Evolutionary conservation across 2,888 invertebrate genomes (phyloP).

Genomic region (Cataglyphis livida): DNA sequence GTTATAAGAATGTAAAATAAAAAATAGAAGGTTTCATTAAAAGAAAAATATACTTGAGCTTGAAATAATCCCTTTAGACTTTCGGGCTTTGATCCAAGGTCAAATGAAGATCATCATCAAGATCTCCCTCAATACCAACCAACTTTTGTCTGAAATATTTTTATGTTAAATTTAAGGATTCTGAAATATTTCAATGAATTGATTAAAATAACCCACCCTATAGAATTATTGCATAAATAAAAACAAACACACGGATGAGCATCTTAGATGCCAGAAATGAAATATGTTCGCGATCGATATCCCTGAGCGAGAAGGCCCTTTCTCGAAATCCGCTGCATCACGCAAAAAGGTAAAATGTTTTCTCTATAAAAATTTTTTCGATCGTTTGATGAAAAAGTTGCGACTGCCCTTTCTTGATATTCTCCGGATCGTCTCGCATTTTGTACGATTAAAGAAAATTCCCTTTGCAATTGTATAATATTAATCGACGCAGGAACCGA

Average conservation of each 20-base stretch:
- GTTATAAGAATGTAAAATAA: too few relatives aligned
- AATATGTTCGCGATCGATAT: not conserved
- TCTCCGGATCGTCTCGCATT: not conserved
- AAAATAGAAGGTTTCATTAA: too few relatives aligned
- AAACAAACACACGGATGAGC: conserved; percentile 17
- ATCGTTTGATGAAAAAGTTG: not conserved
- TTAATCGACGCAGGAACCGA: not conserved
- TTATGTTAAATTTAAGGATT: too few relatives aligned
- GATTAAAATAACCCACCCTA: too few relatives aligned
- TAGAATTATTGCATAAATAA: not conserved
- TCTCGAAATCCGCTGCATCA: conserved; percentile 54
- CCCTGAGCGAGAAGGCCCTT: conserved; percentile 46
- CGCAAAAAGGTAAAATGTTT: conserved; percentile 56
- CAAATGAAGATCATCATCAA: too few relatives aligned
- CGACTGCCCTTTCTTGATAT: not conserved
- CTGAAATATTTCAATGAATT: too few relatives aligned
- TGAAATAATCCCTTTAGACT: too few relatives aligned
- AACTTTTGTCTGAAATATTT: too few relatives aligned
- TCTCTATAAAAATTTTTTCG: conserved; percentile 1
- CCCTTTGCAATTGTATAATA: not conserved
- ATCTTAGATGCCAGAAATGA: conserved; percentile 51
- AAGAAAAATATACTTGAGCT: too few relatives aligned
- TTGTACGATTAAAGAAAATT: not conserved
- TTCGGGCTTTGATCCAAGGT: too few relatives aligned
- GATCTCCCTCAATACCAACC: too few relatives aligned